Base-by-base conservation (phyloP, 2,797 vertebrate genomes). In the Eospalax fontanierii region DNA sequence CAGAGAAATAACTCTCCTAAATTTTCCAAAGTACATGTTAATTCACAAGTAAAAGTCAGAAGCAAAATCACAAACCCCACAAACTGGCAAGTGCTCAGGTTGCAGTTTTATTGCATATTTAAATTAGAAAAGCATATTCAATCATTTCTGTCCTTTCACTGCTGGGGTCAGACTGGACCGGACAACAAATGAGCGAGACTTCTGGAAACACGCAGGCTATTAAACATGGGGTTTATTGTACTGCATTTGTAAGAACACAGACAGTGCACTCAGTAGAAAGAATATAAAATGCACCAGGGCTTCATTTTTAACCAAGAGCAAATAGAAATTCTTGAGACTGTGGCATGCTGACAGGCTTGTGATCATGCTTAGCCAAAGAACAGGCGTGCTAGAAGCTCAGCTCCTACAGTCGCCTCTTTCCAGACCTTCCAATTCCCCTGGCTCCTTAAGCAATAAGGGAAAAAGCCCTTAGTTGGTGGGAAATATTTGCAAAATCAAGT, bases 261-360 rank as follows among this genome's bases (percentile, higher is more conserved):
- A 98, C 98, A 97, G 98, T 98, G 97, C 95, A 98, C 97, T 94
- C 97, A 98, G 98, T 98, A 98, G 98, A 98, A 98, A 98, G 98
- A 98, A 98, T 99, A 98, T 98, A 99, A 90, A 99, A 98, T 97
- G 97, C 97, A 98, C 98, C 97, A 97, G 98, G 97, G 75, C 79
- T 97, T 94, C 93, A 92, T 97, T 98, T 97, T 94, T 96, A 97
- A 97, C 96, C 94, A 97, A 98, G 96, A 98, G 98, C 97, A 97
- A 98, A 97, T 98, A 98, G 97, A 98, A 98, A 98, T 97, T 97
- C 97, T 96, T 93, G 97, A 98, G 97, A 96, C 97, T 40, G 87
- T 5, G 85, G 98, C 97, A 97, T 82, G 96, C 76, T 95, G 97
- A 96, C 84, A 95, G 70, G 65, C 68, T 85, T 97, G 96, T 96